A percentile compares a stretch with the other conserved stretches of the same genome.
These are phyloP conservation scores for Chionoecetes opilio DNA, from an alignment of 1,140 invertebrate species.

Conservation along the genomic window DNA sequence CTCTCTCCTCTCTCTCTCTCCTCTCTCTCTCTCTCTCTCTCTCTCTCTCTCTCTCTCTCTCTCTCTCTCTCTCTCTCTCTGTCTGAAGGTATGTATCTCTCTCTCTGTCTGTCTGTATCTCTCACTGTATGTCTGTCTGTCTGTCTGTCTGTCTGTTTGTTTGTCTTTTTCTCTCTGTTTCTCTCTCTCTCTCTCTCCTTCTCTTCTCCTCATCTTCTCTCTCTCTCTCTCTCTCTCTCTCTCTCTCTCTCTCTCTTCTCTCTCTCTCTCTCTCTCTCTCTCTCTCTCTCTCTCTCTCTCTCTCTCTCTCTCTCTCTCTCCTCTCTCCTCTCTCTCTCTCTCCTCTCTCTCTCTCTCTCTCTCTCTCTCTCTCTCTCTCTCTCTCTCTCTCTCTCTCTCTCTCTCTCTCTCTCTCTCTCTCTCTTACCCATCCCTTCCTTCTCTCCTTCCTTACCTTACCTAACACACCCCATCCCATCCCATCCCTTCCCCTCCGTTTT, in stretches of 20 bases:
- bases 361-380: constrained; percentile 43
- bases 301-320: not conserved
- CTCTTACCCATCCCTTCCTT: not conserved
- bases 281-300: no score
- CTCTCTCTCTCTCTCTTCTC: no score
- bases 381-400: constrained; percentile 40
- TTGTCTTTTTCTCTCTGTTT: not conserved
- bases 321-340: no score
- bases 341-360: constrained; percentile 36
- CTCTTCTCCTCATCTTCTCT: no score
- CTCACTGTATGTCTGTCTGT: constrained; percentile 15
- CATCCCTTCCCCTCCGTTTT: not conserved
- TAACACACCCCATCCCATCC: not conserved
- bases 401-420: constrained; percentile 48
- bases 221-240: no score
- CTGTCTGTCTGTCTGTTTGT: constrained; percentile 45
- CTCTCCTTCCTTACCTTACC: not conserved
- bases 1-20: no score
- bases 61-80: constrained; percentile 44
- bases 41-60: constrained; percentile 59
- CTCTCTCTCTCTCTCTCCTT: not conserved
- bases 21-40: constrained; percentile 55
- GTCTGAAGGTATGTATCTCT: not conserved
- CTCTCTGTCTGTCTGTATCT: constrained; percentile 2
- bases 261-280: no score